Percentiles rank a stretch among this genome's conserved stretches.
phyloP scores from a whole-genome alignment of 2,113 vertebrate species.

The Phasianus colchicus region DNA sequence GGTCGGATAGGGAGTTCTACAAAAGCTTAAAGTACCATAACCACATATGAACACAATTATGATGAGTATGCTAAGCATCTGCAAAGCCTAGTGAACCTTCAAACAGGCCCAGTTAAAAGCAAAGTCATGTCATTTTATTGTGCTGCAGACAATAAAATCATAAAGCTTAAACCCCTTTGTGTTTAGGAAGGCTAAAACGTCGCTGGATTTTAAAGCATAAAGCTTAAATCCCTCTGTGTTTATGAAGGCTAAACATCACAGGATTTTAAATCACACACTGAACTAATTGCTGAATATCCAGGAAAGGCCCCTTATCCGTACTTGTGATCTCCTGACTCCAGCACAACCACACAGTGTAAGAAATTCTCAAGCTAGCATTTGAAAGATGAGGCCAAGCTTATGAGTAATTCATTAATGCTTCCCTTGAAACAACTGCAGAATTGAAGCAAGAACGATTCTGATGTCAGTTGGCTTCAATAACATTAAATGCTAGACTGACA shows the following conservation, averaged over 20 bases:
- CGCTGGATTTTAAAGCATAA: conserved; percentile 59
- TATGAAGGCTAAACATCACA: not conserved
- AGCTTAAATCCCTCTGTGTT: conserved; percentile 46
- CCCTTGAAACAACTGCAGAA: not conserved
- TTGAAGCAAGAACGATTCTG: not conserved
- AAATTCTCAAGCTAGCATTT: not conserved
- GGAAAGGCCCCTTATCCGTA: not conserved
- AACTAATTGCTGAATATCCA: conserved; percentile 46
- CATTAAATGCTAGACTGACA: not conserved
- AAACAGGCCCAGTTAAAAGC: conserved; percentile 59
- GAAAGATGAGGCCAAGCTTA: not conserved
- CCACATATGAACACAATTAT: conserved; percentile 43
- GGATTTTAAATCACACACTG: not conserved
- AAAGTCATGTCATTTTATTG: conserved; percentile 61
- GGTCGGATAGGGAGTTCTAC: not conserved
- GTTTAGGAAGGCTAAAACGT: conserved; percentile 39
- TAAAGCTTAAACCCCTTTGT: conserved; percentile 58
- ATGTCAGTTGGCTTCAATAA: not conserved
- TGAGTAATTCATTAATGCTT: accelerated
- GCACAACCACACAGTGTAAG: not conserved
- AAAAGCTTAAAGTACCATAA: conserved; percentile 27
- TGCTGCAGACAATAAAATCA: conserved; percentile 65
- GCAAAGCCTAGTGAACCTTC: conserved; percentile 54
- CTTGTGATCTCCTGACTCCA: conserved; percentile 43
- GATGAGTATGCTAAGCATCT: conserved; percentile 51